Evolutionary conservation across 2,888 invertebrate species (phyloP).

Genomic region (Timema cristinae): DNA sequence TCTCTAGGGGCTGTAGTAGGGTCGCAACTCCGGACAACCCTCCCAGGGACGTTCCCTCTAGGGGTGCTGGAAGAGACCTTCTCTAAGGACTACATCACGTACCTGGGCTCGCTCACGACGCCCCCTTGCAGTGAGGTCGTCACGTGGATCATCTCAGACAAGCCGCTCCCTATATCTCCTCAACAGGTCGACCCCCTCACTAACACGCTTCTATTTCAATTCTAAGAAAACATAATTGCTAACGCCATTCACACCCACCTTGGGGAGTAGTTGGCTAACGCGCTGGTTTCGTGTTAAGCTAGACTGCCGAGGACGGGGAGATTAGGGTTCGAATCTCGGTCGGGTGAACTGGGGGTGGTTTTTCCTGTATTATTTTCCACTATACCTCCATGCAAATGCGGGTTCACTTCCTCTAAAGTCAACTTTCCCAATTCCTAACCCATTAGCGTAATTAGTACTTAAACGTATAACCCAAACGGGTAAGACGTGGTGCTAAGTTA

Average conservation of each 20-base stretch:
- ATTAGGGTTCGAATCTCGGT: no score
- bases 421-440: no score
- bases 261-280: neutral
- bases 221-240: neutral
- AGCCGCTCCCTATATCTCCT: constrained; percentile 12
- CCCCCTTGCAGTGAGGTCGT: constrained; percentile 24
- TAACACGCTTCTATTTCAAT: neutral
- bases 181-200: constrained; percentile 6
- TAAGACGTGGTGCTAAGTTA: no score
- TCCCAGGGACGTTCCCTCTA: constrained; percentile 21
- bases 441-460: no score
- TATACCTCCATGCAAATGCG: no score
- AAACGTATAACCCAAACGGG: no score
- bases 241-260: no score
- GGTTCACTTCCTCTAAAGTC: no score
- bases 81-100: constrained; percentile 19
- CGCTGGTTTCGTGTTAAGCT: neutral
- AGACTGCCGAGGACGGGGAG: no score
- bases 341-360: no score
- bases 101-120: constrained; percentile 25
- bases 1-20: neutral
- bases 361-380: no score
- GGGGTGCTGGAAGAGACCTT: constrained; percentile 8
- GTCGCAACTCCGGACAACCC: neutral
- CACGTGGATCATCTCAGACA: constrained; percentile 21